These are phyloP conservation scores for Orius insidiosus DNA, from an alignment of 1,140 invertebrate genomes.

Conservation along the genomic window DNA sequence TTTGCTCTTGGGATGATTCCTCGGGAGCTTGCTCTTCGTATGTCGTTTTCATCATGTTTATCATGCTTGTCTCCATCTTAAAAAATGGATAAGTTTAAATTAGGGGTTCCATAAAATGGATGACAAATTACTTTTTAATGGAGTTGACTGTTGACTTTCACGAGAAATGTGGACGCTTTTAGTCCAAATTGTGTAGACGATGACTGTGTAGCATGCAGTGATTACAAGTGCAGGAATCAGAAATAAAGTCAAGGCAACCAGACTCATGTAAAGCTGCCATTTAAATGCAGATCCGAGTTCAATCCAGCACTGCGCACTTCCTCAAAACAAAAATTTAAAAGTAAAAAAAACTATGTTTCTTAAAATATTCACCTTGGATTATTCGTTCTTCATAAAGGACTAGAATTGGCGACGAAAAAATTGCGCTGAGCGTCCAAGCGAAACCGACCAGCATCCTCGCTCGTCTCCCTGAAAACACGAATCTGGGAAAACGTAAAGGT, in stretches of 20 bases:
- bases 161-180: constrained; percentile 34
- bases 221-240: constrained; percentile 80
- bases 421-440: constrained; percentile 65
- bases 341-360: neutral
- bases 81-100: too few relatives aligned
- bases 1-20: constrained; percentile 83
- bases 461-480: constrained; percentile 38
- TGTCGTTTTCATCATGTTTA: constrained; percentile 24
- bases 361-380: constrained; percentile 40
- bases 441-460: constrained; percentile 56
- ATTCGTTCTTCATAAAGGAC: constrained; percentile 64
- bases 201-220: constrained; percentile 74
- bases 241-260: constrained; percentile 68
- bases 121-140: constrained; percentile 13
- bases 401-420: constrained; percentile 71
- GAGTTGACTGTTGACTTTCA: constrained; percentile 6
- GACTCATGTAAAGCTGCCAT: constrained; percentile 80
- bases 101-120: too few relatives aligned
- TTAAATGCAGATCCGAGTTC: constrained; percentile 50
- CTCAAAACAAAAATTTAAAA: constrained; percentile 25
- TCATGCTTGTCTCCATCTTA: constrained; percentile 13
- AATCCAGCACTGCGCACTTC: constrained; percentile 77
- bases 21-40: constrained; percentile 50
- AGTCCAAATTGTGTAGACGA: constrained; percentile 84
- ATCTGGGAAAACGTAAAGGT: constrained; percentile 12